Conservation (phyloP, 2,113 vertebrate species). For the Scortum barcoo region DNA sequence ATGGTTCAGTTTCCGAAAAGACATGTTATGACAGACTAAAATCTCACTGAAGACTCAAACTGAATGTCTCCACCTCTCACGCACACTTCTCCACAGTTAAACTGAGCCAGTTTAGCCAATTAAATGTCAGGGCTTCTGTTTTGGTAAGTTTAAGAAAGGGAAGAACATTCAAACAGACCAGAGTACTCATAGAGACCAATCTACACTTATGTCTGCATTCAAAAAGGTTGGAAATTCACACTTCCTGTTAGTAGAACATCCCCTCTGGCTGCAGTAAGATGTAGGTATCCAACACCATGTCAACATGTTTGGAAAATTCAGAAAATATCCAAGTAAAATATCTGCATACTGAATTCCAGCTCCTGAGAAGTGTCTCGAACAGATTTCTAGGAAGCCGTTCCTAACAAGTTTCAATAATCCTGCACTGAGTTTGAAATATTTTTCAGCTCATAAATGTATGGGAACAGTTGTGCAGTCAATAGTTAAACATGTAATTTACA, state of each 20-base stretch:
- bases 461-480: neutral
- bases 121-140: neutral
- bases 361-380: too few relatives aligned
- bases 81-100: neutral
- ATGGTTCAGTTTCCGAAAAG: neutral
- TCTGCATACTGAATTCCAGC: too few relatives aligned
- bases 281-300: neutral
- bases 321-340: too few relatives aligned
- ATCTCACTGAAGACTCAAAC: neutral
- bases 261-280: neutral
- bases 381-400: too few relatives aligned
- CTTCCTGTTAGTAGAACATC: neutral
- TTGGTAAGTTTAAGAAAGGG: neutral
- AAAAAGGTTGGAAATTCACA: neutral
- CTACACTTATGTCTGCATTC: neutral
- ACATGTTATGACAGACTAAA: neutral
- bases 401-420: neutral
- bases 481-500: neutral
- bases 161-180: neutral
- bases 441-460: neutral
- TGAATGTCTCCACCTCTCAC: neutral
- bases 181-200: constrained; percentile 18
- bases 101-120: neutral
- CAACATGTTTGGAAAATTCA: neutral
- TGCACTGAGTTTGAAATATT: neutral